phyloP scores from a whole-genome alignment of 2,888 invertebrate genomes.

The Linnaemya tessellans region DNA sequence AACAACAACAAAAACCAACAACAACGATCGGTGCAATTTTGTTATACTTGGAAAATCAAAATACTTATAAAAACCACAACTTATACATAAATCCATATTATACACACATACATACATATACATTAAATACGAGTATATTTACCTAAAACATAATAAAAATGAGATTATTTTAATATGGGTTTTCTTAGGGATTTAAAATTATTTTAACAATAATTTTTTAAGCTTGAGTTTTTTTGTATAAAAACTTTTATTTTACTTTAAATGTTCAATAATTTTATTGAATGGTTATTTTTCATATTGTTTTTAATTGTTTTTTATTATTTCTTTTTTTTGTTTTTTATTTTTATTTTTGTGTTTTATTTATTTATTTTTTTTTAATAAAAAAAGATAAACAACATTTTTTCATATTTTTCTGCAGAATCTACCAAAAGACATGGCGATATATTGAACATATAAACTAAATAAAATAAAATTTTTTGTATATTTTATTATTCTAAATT shows the following conservation, averaged over 20 bases:
- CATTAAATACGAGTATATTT: conserved; percentile 35
- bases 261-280: too few relatives aligned
- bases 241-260: background rate
- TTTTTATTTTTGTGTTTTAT: too few relatives aligned
- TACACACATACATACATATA: conserved; percentile 8
- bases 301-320: too few relatives aligned
- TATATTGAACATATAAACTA: too few relatives aligned
- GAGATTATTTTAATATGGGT: conserved; percentile 54
- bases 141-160: conserved; percentile 30
- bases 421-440: too few relatives aligned
- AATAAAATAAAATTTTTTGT: too few relatives aligned
- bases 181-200: background rate
- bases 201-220: background rate
- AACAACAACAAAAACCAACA: conserved; percentile 45
- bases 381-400: too few relatives aligned
- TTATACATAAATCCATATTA: conserved; percentile 11
- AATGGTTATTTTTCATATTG: too few relatives aligned
- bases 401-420: too few relatives aligned
- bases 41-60: conserved; percentile 70
- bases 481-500: too few relatives aligned
- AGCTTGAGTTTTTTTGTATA: background rate
- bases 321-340: too few relatives aligned
- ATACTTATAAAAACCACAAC: conserved; percentile 56
- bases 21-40: conserved; percentile 82
- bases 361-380: too few relatives aligned